Evolutionary conservation across 2,113 vertebrate genomes (phyloP), one percentile per base, ranked within the genome.

Genomic region (Tenrec ecaudatus): DNA sequence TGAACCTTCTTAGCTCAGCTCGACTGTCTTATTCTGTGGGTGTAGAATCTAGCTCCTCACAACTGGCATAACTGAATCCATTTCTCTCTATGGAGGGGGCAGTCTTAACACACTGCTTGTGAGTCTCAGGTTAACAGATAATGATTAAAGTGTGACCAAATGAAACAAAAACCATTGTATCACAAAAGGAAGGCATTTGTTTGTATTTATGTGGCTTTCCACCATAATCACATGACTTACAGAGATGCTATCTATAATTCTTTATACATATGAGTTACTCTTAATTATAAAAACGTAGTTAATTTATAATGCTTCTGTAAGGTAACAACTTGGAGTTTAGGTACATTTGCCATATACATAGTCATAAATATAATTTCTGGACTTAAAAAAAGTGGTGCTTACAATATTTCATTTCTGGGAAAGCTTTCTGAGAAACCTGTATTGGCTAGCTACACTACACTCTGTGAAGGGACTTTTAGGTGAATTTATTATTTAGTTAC

Each of bases 51-150:
- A 20, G 62, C 11, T 12, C 53, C 16, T 4, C n/a, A 64, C 22
- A 0, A 16, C 1, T 5, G 16, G 62, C 23, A 31, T 22, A 6
- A 4, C 9, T 0, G 0, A 11, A 29, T 22, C 47, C 25, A 7
- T n/a, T 86, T 69, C 31, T 10, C 19, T 40, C 60, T 23, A 53
- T 40, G 19, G 0, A 5, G n/a, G 20, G 38, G 16, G 38, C 31
- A 31, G 23, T 62, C n/a, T 62, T 16, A 12, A 29, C 69, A 7
- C 31, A 10, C 31, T 15, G 31, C 47, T 47, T 47, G 1, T 31
- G 78, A 31, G 19, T 38, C 2, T 36, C 19, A 1, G 33, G n/a
- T 16, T 33, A 47, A 31, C n/a, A 47, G 25, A 20, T 47, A 20
- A 53, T 57, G 85, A 29, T 76, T 53, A 53, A 62, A 40, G 60